Evolutionary conservation across 1,140 invertebrate genomes (phyloP), one percentile per base, ranked within the genome.

Genomic region (Drosophila pruinosa): DNA sequence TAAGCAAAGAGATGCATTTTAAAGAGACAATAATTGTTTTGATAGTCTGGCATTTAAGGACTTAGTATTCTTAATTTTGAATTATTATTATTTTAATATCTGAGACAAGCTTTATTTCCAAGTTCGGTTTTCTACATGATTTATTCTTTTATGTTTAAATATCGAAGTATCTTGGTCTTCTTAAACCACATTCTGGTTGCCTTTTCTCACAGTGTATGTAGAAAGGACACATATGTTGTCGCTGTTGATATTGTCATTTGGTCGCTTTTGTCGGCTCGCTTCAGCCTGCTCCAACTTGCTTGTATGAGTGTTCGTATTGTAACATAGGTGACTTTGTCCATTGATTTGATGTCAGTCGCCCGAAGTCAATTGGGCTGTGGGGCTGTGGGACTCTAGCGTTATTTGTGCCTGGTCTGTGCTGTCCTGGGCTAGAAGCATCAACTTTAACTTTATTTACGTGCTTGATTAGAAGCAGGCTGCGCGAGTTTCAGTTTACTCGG

Each of bases 371-470:
- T 58, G 53, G 45, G 34, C 34, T 41, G 62, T 22, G 47, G 22
- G 7, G 15, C 14, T 22, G n/a, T 48, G 58, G 19, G 22, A 10
- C 14, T 48, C 56, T 41, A 34, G 52, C 38, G 56, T 43, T 45
- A 41, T 50, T 61, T 59, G 53, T 54, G 43, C 38, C 48, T 34
- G 31, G n/a, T n/a, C 26, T 4, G 5, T 34, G 10, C 12, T 4
- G 31, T 34, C 4, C 14, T 54, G 69, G 53, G 15, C 34, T 45
- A 12, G 43, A 47, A 63, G 71, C 69, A 83, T 79, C 85, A 86
- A 78, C 78, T 86, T 88, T 86, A 81, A 81, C 82, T 86, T 86
- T 86, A 86, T 86, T 86, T 86, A 86, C 81, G 82, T 86, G 81
- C 81, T 88, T 86, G 81, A 86, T 86, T 86, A 86, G 78, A 80